phyloP scores from a whole-genome alignment of 2,113 vertebrate species.

The Capricornis sumatraensis region DNA sequence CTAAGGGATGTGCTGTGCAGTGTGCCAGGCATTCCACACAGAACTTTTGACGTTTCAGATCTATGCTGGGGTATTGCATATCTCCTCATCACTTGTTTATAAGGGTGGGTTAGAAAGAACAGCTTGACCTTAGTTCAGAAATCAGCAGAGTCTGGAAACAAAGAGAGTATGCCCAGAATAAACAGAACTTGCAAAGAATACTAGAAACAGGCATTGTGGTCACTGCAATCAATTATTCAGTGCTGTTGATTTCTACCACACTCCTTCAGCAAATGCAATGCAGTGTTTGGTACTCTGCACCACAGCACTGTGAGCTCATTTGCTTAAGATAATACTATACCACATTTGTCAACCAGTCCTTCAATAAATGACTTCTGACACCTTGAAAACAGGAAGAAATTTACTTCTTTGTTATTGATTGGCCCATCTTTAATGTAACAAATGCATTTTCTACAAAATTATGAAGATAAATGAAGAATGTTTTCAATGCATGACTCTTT shows the following conservation, averaged over 20 bases:
- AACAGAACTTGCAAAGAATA: neutral
- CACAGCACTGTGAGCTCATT: neutral
- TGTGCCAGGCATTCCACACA: slow-evolving; percentile 53
- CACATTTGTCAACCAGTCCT: neutral
- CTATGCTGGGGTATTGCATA: neutral
- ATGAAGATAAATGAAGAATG: neutral
- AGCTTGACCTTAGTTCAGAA: slow-evolving; percentile 15
- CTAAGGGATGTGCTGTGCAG: slow-evolving; percentile 16
- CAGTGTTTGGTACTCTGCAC: neutral
- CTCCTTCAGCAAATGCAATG: neutral
- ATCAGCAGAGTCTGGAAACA: slow-evolving; percentile 6
- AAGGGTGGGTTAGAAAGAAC: slow-evolving; percentile 33
- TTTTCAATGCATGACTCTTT: neutral
- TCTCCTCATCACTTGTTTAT: slow-evolving; percentile 27
- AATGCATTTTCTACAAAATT: neutral
- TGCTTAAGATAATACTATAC: neutral
- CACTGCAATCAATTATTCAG: neutral
- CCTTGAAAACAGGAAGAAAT: neutral
- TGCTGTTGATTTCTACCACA: neutral
- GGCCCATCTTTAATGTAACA: neutral
- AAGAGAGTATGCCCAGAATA: neutral
- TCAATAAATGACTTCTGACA: neutral
- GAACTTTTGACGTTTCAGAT: slow-evolving; percentile 19
- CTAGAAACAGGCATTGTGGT: neutral
- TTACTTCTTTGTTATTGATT: neutral